These are phyloP conservation scores for Percopsis transmontana DNA, from an alignment of 2,113 vertebrate genomes.

Conservation along the genomic window DNA sequence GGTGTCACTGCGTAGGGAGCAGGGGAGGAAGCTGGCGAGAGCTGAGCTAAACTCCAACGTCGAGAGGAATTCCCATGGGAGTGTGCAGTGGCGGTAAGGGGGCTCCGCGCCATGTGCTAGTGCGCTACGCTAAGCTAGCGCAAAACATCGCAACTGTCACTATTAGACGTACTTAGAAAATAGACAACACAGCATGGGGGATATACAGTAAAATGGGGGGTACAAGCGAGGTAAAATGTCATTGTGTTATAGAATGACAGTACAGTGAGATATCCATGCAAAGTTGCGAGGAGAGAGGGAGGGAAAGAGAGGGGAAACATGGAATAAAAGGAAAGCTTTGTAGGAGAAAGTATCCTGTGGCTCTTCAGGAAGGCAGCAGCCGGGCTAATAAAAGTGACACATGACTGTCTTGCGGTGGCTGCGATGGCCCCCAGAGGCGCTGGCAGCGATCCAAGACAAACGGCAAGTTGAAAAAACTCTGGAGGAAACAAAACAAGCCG, in stretches of 20 bases:
- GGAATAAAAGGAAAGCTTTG: neutral
- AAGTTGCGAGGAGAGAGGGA: neutral
- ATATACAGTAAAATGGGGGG: no score
- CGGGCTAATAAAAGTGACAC: constrained; percentile 34
- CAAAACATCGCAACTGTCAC: constrained; percentile 30
- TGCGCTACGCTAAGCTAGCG: neutral
- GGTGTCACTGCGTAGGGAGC: constrained; percentile 27
- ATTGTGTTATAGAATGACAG: no score
- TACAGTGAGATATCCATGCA: no score
- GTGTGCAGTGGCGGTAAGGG: neutral
- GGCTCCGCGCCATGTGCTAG: neutral
- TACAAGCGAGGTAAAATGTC: no score
- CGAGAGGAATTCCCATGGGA: constrained; percentile 21
- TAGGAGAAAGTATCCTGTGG: neutral
- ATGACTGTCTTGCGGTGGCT: constrained; percentile 4
- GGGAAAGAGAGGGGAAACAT: no score
- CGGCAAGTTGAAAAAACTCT: constrained; percentile 4
- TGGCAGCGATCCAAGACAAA: constrained; percentile 21
- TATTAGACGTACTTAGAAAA: constrained; percentile 24
- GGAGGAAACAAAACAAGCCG: constrained; percentile 21
- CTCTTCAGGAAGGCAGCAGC: constrained; percentile 2
- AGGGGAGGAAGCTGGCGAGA: constrained; percentile 9
- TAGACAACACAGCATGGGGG: neutral
- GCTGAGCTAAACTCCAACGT: constrained; percentile 22
- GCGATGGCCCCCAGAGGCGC: constrained; percentile 1